These are phyloP conservation scores for Leptocoma aspasia DNA, from an alignment of 2,113 vertebrate species.

Conservation along the genomic window DNA sequence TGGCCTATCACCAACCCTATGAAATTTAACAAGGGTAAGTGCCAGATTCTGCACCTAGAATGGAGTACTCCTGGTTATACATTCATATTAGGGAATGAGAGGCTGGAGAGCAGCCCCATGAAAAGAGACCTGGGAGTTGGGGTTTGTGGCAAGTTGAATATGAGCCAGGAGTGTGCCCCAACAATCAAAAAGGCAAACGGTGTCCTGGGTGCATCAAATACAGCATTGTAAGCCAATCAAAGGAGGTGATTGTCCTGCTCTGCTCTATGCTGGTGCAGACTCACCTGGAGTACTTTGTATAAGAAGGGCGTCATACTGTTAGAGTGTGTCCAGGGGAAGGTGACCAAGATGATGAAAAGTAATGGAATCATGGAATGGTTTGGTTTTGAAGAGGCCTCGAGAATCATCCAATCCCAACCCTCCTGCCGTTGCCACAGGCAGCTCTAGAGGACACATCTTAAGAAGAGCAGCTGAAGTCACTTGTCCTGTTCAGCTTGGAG, in stretches of 20 bases:
- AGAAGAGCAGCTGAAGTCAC: neutral
- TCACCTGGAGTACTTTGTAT: neutral
- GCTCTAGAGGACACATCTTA: neutral
- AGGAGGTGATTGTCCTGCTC: neutral
- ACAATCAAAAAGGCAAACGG: neutral
- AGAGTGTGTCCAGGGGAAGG: neutral
- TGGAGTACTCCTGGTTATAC: neutral
- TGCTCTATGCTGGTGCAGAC: neutral
- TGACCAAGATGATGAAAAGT: neutral
- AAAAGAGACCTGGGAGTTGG: neutral
- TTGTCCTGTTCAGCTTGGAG: neutral
- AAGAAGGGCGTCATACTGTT: neutral
- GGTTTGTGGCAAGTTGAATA: neutral
- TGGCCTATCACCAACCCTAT: accelerated
- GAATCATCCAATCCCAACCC: too few relatives aligned
- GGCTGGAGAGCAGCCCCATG: neutral
- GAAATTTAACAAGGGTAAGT: neutral
- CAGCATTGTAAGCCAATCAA: neutral
- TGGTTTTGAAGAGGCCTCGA: neutral
- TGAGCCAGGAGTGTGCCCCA: neutral
- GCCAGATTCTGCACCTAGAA: neutral
- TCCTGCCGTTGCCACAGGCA: neutral
- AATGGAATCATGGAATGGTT: neutral
- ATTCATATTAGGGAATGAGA: neutral
- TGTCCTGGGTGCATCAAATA: neutral